These are phyloP conservation scores for Berghia stephanieae DNA, from an alignment of 1,140 invertebrate species.

Conservation along the genomic window DNA sequence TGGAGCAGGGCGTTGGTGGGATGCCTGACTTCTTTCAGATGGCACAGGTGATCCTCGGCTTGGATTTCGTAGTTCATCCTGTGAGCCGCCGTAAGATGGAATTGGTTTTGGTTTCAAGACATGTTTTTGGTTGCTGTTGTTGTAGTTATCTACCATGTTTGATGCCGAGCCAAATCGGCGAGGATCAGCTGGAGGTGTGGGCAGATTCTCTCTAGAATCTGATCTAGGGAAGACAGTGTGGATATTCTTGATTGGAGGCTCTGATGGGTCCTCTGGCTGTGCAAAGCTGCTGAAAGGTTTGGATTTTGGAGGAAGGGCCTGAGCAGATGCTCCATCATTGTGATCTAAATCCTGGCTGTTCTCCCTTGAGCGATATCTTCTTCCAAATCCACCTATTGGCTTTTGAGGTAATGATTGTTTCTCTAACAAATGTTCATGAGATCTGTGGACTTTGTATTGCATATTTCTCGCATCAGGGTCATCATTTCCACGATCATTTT, in stretches of 20 bases:
- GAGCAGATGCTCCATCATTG: too few species aligned
- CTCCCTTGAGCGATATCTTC: too few species aligned
- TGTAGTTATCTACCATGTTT: neutral
- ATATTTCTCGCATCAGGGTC: constrained; percentile 7
- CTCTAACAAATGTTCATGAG: neutral
- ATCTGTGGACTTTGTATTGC: constrained; percentile 6
- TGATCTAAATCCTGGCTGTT: too few species aligned
- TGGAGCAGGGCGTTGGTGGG: neutral
- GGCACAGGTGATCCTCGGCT: too few species aligned
- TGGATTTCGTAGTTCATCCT: too few species aligned
- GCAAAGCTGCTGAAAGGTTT: constrained; percentile 50
- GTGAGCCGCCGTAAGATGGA: too few species aligned
- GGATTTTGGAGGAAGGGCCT: neutral
- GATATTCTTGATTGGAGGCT: constrained; percentile 29
- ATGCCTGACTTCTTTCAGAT: neutral
- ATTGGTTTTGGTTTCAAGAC: too few species aligned
- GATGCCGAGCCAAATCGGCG: neutral
- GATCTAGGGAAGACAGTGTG: constrained; percentile 26
- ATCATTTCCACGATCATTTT: too few species aligned
- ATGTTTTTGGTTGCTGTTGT: too few species aligned
- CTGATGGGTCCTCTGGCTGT: constrained; percentile 35
- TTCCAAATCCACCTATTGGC: too few species aligned
- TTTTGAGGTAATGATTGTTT: neutral
- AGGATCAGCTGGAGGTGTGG: constrained; percentile 35
- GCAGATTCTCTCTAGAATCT: constrained; percentile 22